Evolutionary conservation across 64 coral and sea anemone species (phyloP), one percentile per base, ranked within the genome.

Genomic region (Orbicella faveolata): DNA sequence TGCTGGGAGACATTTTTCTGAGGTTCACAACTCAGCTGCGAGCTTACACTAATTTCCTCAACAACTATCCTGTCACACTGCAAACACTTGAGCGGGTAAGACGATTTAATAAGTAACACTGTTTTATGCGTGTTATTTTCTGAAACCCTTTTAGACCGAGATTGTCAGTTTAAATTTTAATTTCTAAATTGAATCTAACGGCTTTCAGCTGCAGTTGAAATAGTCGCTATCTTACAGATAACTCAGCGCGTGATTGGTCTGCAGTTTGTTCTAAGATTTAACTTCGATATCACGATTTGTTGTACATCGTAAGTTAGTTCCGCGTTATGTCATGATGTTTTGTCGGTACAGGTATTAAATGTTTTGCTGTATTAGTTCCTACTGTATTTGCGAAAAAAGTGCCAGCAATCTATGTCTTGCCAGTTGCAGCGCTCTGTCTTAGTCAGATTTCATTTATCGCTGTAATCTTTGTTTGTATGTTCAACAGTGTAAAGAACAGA

Each of bases 1-100:
- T 87, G 88, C 94, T 98, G 25, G 96, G 96, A 39, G 96, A 98
- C 67, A 88, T 98, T 63, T 98, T 98, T 34, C 52, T 98, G 55
- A 95, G 93, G 67, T 98, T 98, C 37, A 90, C 90, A 44, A 85
- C 88, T 25, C 87, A 95, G 61, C 84, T 89, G 15, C 90, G 87
- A 59, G 93, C 93, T 6, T 98, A 95, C 75, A 98, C 94, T 4
- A 98, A 95, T 35, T 98, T 98, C 70, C 78, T 98, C 61, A 98
- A 98, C 66, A 98, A 95, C 53, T 98, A 98, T 39, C 93, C 90
- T 44, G 77, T 98, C 35, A 92, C 88, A 12, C 88, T 98, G 6
- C 74, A 88, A 16, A 98, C 96, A 19, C 74, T 95, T 11, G 93
- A 98, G 59, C 57, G 94, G 83, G 96, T 98, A 77, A 79, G 96